phyloP scores from a whole-genome alignment of 2,888 invertebrate genomes.

The Lissonota sp. region DNA sequence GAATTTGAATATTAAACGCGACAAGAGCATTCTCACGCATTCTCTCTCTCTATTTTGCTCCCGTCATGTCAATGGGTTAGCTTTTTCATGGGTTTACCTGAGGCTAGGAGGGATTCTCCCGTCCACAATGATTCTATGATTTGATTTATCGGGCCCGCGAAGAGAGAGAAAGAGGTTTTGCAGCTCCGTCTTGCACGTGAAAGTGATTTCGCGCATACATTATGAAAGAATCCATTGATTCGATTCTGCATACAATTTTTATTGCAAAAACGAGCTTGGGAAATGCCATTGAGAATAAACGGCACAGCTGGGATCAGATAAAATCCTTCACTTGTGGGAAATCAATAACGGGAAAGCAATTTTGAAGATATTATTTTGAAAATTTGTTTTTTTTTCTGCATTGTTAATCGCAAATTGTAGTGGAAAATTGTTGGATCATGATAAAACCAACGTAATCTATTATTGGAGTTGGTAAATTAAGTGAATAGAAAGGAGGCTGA shows the following conservation, averaged over 20 bases:
- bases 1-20: constrained; percentile 81
- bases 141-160: constrained; percentile 78
- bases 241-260: background rate
- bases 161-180: constrained; percentile 27
- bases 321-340: no score
- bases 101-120: constrained; percentile 48
- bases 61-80: constrained; percentile 42
- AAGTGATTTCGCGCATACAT: constrained; percentile 61
- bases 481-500: no score
- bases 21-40: constrained; percentile 79
- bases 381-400: no score
- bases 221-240: constrained; percentile 56
- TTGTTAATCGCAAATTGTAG: no score
- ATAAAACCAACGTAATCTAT: no score
- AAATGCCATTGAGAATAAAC: no score
- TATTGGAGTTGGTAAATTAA: no score
- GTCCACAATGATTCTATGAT: constrained; percentile 79
- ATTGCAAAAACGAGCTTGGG: no score
- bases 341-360: no score
- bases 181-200: constrained; percentile 18
- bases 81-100: constrained; percentile 63
- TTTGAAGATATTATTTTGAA: no score
- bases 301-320: no score
- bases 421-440: no score
- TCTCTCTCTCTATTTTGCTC: constrained; percentile 59